phyloP scores from a whole-genome alignment of 2,113 vertebrate genomes.

The Salvelinus sp. region DNA sequence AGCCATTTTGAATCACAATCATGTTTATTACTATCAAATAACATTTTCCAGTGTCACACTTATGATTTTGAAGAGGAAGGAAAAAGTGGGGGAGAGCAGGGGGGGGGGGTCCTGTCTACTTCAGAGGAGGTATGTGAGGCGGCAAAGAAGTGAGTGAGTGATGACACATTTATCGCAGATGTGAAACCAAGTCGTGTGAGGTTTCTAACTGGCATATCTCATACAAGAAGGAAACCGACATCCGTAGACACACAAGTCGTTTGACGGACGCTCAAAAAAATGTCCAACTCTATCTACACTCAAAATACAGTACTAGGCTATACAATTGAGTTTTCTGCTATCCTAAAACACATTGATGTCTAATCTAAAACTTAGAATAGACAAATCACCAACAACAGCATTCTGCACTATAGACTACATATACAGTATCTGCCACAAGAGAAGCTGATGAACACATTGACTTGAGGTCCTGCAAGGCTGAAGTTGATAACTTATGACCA shows the following conservation, averaged over 20 bases:
- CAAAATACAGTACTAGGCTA: too few species aligned
- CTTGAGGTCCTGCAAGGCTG: too few species aligned
- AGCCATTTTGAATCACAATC: constrained; percentile 60
- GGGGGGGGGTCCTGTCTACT: constrained; percentile 6
- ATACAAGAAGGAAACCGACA: constrained; percentile 36
- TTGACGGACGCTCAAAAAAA: neutral
- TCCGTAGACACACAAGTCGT: constrained; percentile 28
- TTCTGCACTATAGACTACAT: too few species aligned
- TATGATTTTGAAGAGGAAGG: constrained; percentile 48
- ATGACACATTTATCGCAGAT: constrained; percentile 60
- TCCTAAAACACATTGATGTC: too few species aligned
- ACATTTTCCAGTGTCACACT: constrained; percentile 36
- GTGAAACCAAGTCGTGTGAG: constrained; percentile 47
- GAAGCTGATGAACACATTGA: too few species aligned
- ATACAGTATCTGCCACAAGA: too few species aligned
- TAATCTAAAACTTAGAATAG: too few species aligned
- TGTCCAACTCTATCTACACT: too few species aligned
- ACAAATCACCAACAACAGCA: too few species aligned
- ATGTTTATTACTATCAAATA: constrained; percentile 21
- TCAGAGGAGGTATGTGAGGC: neutral
- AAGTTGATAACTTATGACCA: too few species aligned
- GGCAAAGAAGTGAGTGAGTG: constrained; percentile 19
- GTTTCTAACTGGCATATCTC: constrained; percentile 49
- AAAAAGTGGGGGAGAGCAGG: constrained; percentile 2
- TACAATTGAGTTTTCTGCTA: too few species aligned